Evolutionary conservation across 1,140 invertebrate species (phyloP).

Genomic region (Drosophila erecta): DNA sequence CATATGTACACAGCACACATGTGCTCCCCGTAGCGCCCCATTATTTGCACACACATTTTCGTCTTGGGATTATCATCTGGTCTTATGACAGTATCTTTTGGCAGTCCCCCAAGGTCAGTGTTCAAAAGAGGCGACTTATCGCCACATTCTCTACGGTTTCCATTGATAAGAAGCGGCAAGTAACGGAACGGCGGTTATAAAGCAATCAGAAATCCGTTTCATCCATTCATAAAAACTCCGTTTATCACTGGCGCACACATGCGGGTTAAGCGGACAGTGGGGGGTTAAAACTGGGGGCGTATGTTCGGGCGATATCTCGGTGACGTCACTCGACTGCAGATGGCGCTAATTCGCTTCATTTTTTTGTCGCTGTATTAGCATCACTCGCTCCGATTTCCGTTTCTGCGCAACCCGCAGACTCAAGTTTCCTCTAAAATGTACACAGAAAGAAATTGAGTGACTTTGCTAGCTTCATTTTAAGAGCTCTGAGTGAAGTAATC

Average conservation of each 20-base stretch:
- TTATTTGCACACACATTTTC: conserved; percentile 9
- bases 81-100: conserved; percentile 17
- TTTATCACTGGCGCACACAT: conserved; percentile 51
- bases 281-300: conserved; percentile 43
- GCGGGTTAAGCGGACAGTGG: conserved; percentile 10
- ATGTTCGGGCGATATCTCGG: conserved; percentile 28
- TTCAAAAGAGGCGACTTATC: conserved; percentile 64
- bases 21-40: conserved; percentile 1
- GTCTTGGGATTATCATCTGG: conserved; percentile 6
- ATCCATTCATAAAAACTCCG: conserved; percentile 72
- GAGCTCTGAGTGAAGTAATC: too few relatives aligned
- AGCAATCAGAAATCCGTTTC: conserved; percentile 72
- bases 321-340: conserved; percentile 72
- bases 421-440: background rate
- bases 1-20: conserved; percentile 17
- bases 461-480: background rate
- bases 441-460: background rate
- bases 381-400: conserved; percentile 41
- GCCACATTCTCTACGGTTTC: conserved; percentile 13
- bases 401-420: conserved; percentile 35
- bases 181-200: conserved; percentile 46
- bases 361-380: conserved; percentile 14
- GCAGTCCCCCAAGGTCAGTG: conserved; percentile 59
- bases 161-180: conserved; percentile 61
- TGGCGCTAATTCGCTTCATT: conserved; percentile 57